Evolutionary conservation across 2,797 vertebrate genomes (phyloP).

Genomic region (Ibycter americanus): DNA sequence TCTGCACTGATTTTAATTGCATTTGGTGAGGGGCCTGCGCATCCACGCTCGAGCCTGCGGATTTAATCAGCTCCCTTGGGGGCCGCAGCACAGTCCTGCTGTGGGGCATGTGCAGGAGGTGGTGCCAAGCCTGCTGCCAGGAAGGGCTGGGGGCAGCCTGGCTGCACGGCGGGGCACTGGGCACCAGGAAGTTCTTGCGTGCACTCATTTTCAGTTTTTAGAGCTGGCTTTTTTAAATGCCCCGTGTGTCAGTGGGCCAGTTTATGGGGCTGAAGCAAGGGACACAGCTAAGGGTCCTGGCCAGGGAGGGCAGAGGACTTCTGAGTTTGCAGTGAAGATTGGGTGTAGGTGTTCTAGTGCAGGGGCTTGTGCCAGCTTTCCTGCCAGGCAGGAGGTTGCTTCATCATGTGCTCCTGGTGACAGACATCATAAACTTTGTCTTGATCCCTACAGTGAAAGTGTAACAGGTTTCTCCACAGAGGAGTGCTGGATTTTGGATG

Average conservation of each 20-base stretch:
- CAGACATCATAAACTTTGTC: background rate
- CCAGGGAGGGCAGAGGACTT: background rate
- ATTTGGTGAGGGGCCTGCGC: background rate
- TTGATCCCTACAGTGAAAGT: background rate
- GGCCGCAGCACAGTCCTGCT: no score
- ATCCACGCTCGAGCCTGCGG: background rate
- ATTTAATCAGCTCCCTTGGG: background rate
- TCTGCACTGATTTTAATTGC: background rate
- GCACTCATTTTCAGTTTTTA: background rate
- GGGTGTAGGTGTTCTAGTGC: background rate
- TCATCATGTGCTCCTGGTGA: fast-evolving
- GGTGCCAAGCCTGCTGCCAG: background rate
- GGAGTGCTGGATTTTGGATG: background rate
- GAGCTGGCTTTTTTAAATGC: background rate
- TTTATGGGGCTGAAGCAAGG: background rate
- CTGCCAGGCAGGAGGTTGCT: background rate
- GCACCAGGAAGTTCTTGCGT: background rate
- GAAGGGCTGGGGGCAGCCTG: background rate
- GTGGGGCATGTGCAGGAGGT: background rate
- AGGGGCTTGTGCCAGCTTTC: background rate
- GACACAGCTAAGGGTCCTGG: background rate
- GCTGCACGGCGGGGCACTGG: fast-evolving
- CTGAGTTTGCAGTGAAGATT: background rate
- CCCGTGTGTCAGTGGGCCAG: fast-evolving
- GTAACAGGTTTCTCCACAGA: background rate